Evolutionary conservation across 2,113 vertebrate species (phyloP), one percentile per base, ranked within the genome.

Genomic region (Theristicus caerulescens): DNA sequence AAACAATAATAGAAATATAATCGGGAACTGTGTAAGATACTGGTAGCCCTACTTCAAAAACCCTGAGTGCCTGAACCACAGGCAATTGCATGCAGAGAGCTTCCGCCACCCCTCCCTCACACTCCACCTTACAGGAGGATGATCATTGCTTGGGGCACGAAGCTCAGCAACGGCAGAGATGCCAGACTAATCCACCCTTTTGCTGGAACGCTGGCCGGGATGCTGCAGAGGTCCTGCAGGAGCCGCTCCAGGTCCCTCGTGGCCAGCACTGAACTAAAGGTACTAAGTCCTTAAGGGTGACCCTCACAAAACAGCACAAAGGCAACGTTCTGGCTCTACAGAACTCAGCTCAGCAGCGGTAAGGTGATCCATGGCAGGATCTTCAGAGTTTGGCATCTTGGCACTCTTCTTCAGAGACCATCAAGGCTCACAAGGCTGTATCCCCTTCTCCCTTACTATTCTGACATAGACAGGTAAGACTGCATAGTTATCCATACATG

Each of bases 271-370:
- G 34, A 65, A 31, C 34, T 65, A 40, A 51, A 64, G 21, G 42
- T 27, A 40, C 31, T 0, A 26, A 57, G n/a, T 32, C 40, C n/a
- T 40, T 38, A 44, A 51, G 13, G 7, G 15, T 9, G 19, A 21
- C 32, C 22, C 42, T 51, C 0, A 0, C 27, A 17, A 24, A 57
- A 38, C 26, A 17, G 31, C 0, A 0, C 54, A 32, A 29, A 57
- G 49, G 9, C 20, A 36, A 7, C 16, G 25, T 22, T 12, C 31
- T 59, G 46, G 34, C 61, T 40, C 21, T 55, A 13, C 62, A 36
- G 34, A 73, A 31, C 61, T 22, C 24, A 3, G 58, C 16, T 62
- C 13, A 15, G 59, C 32, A 46, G 57, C 1, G 2, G 16, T 59
- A 51, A 46, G 32, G 10, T 59, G 29, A 70, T 44, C n/a, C 18